These are phyloP conservation scores for Scartelaos histophorus DNA, from an alignment of 2,113 vertebrate genomes.

Conservation along the genomic window DNA sequence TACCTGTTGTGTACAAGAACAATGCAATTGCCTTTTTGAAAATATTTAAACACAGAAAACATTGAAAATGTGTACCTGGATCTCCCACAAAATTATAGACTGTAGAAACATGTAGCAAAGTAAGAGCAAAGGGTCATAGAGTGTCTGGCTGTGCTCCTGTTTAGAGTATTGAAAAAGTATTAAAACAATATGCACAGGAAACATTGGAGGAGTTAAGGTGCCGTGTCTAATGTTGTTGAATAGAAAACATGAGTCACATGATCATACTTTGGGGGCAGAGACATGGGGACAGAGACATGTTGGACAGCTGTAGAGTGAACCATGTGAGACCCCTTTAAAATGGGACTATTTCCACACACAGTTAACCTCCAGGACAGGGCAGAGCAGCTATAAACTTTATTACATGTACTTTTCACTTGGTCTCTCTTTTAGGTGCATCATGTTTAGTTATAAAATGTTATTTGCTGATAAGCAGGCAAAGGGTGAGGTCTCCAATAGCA, in stretches of 20 bases:
- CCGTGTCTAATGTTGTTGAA: slow-evolving; percentile 31
- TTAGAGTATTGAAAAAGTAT: slow-evolving; percentile 2
- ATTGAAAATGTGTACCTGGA: slow-evolving; percentile 10
- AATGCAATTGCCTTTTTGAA: slow-evolving; percentile 29
- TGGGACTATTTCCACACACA: not conserved
- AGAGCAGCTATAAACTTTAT: not conserved
- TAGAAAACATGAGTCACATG: slow-evolving; percentile 41
- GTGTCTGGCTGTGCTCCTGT: slow-evolving; percentile 14
- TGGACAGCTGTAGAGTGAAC: not conserved
- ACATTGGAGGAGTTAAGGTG: slow-evolving; percentile 46
- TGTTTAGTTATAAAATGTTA: slow-evolving; percentile 4
- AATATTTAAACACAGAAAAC: slow-evolving; percentile 32
- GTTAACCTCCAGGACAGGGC: not conserved
- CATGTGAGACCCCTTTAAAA: not conserved
- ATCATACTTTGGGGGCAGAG: slow-evolving; percentile 20
- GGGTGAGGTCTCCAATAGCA: slow-evolving; percentile 6
- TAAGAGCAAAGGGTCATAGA: slow-evolving; percentile 31
- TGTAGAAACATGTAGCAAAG: slow-evolving; percentile 27
- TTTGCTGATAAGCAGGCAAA: not conserved
- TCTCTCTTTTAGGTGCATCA: not conserved
- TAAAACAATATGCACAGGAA: not conserved
- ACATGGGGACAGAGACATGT: not conserved
- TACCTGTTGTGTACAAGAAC: slow-evolving; percentile 31
- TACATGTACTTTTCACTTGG: not conserved
- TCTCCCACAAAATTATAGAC: slow-evolving; percentile 8